Evolutionary conservation across 1,140 invertebrate genomes (phyloP).

Genomic region (Harlomillsia oculata): DNA sequence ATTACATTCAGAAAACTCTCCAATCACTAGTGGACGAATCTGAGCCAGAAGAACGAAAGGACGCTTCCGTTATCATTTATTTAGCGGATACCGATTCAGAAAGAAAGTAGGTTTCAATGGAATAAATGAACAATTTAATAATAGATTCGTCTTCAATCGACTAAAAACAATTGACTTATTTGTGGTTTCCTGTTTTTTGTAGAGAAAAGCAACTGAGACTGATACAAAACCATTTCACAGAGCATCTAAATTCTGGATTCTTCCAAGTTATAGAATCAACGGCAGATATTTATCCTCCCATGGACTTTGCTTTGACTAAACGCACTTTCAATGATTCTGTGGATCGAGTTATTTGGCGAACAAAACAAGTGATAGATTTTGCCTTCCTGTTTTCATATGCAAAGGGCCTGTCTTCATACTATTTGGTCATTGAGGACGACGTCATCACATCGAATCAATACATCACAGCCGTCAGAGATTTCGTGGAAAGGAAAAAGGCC

Average conservation of each 20-base stretch:
- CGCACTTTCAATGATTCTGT: slow-evolving; percentile 28
- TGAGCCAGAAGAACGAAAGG: slow-evolving; percentile 14
- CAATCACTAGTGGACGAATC: slow-evolving; percentile 26
- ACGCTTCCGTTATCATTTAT: slow-evolving; percentile 24
- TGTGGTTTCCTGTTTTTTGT: neutral
- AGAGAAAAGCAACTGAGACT: slow-evolving; percentile 16
- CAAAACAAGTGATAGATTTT: slow-evolving; percentile 35
- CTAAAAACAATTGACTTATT: neutral
- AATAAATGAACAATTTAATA: neutral
- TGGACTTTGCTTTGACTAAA: slow-evolving; percentile 25
- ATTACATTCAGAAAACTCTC: slow-evolving; percentile 28
- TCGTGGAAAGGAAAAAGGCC: slow-evolving; percentile 1
- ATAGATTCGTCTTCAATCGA: neutral
- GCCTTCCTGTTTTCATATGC: slow-evolving; percentile 30
- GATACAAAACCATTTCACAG: slow-evolving; percentile 19
- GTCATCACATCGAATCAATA: slow-evolving; percentile 21
- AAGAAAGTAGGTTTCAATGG: slow-evolving; percentile 20
- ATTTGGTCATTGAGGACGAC: slow-evolving; percentile 34
- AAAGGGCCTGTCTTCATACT: slow-evolving; percentile 21
- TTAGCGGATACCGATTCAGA: slow-evolving; percentile 24
- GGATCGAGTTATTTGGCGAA: slow-evolving; percentile 26
- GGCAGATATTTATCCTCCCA: slow-evolving; percentile 27
- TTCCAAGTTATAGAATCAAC: slow-evolving; percentile 27
- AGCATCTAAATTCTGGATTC: slow-evolving; percentile 29
- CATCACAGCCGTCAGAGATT: slow-evolving; percentile 27